Percentiles rank a stretch among this genome's conserved stretches.
Evolutionary conservation across 1,140 invertebrate genomes (phyloP).

Genomic region (Drosophila pseudoananassae): DNA sequence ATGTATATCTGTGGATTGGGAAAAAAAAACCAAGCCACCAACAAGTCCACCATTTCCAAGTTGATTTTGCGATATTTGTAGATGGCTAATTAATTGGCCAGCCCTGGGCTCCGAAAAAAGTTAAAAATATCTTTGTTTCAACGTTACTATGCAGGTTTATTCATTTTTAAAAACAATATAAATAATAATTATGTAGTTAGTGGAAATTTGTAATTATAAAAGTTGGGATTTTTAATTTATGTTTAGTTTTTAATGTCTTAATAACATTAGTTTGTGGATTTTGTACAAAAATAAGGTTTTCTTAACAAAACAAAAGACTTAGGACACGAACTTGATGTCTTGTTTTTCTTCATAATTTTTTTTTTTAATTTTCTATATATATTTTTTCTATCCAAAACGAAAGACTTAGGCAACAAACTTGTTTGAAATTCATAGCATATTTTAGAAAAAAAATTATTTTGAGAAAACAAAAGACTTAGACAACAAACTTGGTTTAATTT

Average conservation of each 20-base stretch:
- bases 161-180: not conserved
- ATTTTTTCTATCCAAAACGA: not conserved
- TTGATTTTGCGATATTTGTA: constrained; percentile 49
- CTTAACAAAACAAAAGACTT: constrained; percentile 58
- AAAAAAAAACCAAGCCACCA: constrained; percentile 10
- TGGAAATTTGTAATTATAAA: not conserved
- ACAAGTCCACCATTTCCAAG: constrained; percentile 36
- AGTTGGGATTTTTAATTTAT: too few relatives aligned
- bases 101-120: constrained; percentile 28
- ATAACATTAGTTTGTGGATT: not conserved
- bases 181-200: not conserved
- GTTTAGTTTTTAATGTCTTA: not conserved
- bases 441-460: too few relatives aligned
- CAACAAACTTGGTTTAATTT: constrained; percentile 51
- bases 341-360: too few relatives aligned
- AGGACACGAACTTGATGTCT: constrained; percentile 64
- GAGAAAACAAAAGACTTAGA: constrained; percentile 60
- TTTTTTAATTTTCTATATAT: too few relatives aligned
- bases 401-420: constrained; percentile 3
- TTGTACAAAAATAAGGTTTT: not conserved
- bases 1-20: not conserved
- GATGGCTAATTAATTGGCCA: constrained; percentile 49
- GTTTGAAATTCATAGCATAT: not conserved
- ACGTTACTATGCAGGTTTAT: not conserved
- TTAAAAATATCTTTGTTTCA: not conserved